Percentiles rank a stretch among this genome's conserved stretches.
phyloP scores from a whole-genome alignment of 2,797 vertebrate species.

The Neosalanx taihuensis region DNA sequence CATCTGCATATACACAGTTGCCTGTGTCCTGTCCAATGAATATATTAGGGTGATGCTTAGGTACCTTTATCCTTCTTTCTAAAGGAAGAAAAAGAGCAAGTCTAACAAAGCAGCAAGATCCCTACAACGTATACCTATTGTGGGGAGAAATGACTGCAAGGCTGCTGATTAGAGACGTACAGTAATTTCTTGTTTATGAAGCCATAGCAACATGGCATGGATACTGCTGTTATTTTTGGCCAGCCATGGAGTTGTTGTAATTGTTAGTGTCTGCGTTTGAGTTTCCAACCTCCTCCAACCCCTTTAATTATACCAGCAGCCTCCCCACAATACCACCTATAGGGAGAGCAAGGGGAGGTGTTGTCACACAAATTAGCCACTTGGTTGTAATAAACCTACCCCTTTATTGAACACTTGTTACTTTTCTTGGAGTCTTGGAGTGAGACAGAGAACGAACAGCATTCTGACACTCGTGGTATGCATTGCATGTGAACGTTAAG shows the following conservation, averaged over 20 bases:
- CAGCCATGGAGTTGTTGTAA: constrained; percentile 61
- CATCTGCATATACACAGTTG: background rate
- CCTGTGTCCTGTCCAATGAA: background rate
- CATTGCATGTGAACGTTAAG: background rate
- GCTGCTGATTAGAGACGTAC: constrained; percentile 39
- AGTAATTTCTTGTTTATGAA: constrained; percentile 50
- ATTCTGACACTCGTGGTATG: too few relatives aligned
- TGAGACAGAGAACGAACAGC: constrained; percentile 20
- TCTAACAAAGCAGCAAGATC: background rate
- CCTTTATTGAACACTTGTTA: too few relatives aligned
- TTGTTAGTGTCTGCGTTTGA: constrained; percentile 63
- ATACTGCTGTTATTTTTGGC: constrained; percentile 62
- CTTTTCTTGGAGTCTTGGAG: constrained; percentile 15
- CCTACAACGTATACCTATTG: background rate
- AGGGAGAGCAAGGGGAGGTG: constrained; percentile 31
- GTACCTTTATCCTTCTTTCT: background rate
- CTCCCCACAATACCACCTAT: background rate
- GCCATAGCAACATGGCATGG: constrained; percentile 48
- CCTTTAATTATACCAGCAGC: constrained; percentile 58
- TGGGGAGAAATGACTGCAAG: constrained; percentile 20
- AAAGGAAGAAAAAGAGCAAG: background rate
- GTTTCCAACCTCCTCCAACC: constrained; percentile 35
- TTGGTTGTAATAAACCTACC: too few relatives aligned
- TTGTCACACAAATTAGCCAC: constrained; percentile 22
- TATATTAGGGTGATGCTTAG: background rate